phyloP scores from a whole-genome alignment of 2,113 vertebrate genomes.

The Hiodon tergisus region DNA sequence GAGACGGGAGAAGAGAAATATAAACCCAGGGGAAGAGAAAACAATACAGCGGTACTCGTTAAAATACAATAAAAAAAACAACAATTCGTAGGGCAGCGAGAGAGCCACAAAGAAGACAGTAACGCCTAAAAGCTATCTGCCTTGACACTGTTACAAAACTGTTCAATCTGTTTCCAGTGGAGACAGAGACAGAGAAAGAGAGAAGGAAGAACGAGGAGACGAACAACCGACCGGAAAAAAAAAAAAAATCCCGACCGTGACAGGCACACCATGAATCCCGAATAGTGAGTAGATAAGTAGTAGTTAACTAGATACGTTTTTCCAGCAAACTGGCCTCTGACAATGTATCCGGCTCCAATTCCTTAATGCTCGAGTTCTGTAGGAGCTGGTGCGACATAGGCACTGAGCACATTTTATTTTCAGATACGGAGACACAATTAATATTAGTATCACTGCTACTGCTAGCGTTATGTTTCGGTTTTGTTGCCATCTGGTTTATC shows the following conservation, averaged over 20 bases:
- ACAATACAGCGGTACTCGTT: not conserved
- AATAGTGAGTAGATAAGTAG: slow-evolving; percentile 60
- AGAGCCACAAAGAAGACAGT: not conserved
- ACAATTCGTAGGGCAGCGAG: not conserved
- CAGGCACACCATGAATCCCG: slow-evolving; percentile 63
- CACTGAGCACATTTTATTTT: too few species aligned
- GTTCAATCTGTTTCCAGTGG: slow-evolving; percentile 24
- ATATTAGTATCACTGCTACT: too few species aligned
- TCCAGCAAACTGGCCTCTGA: too few species aligned
- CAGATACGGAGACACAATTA: too few species aligned
- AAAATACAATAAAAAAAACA: not conserved
- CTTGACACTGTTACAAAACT: not conserved
- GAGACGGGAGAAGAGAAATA: slow-evolving; percentile 17
- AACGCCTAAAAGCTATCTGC: too few species aligned
- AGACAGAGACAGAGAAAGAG: slow-evolving; percentile 38
- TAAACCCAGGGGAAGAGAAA: slow-evolving; percentile 4
- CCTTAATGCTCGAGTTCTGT: too few species aligned
- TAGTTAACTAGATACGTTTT: not conserved
- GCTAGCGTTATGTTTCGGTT: too few species aligned
- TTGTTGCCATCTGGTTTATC: too few species aligned
- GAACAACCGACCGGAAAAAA: slow-evolving; percentile 39
- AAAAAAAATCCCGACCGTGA: slow-evolving; percentile 37
- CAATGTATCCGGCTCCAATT: too few species aligned
- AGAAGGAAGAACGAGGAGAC: slow-evolving; percentile 17
- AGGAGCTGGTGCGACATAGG: too few species aligned